These are phyloP conservation scores for Glaucidium brasilianum DNA, from an alignment of 2,113 vertebrate species.

Conservation along the genomic window DNA sequence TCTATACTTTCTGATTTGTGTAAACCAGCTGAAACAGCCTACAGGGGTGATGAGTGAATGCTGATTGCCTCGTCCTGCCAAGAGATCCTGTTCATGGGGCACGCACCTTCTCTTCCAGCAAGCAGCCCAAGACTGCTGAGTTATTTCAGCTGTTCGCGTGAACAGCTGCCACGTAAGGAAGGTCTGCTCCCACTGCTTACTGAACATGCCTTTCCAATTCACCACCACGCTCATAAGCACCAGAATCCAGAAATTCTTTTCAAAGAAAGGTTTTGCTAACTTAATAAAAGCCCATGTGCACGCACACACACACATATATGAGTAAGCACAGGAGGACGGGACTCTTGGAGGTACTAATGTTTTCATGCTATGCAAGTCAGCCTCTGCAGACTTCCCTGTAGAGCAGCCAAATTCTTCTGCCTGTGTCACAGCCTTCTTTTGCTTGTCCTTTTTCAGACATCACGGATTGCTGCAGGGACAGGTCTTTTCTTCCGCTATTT, in stretches of 20 bases:
- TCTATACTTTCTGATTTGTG: neutral
- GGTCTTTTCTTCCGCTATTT: neutral
- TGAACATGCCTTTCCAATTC: neutral
- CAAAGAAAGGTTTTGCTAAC: neutral
- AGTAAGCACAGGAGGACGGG: neutral
- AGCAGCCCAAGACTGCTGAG: neutral
- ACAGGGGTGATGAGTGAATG: neutral
- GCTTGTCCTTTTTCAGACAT: neutral
- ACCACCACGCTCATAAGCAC: neutral
- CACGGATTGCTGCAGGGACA: neutral
- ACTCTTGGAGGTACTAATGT: neutral
- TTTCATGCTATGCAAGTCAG: neutral
- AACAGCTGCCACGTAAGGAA: neutral
- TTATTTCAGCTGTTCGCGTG: neutral
- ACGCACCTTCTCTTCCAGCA: neutral
- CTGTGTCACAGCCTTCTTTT: neutral
- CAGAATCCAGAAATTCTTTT: neutral
- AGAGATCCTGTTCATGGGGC: neutral
- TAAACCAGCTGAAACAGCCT: neutral
- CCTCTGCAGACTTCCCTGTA: neutral
- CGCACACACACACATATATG: accelerated
- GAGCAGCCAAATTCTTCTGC: neutral
- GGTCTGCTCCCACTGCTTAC: neutral
- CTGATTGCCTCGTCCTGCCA: neutral
- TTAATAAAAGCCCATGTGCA: neutral